Base-by-base conservation (phyloP, 2,113 vertebrate genomes). In the Romanogobio albipinnatus region DNA sequence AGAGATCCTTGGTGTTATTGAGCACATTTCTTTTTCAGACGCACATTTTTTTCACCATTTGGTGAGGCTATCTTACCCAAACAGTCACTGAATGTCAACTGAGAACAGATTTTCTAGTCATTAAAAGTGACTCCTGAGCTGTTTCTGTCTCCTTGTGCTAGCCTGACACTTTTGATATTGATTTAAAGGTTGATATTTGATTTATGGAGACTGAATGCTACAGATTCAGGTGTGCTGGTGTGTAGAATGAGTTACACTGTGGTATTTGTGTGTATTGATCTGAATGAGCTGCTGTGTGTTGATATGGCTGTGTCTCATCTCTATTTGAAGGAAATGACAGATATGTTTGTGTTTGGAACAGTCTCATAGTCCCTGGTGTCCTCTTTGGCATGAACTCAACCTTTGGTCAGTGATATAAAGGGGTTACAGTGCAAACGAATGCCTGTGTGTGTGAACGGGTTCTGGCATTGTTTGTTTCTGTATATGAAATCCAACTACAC, bases 281-380 rank as follows among this genome's bases (percentile, higher is more conserved):
- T 70, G 33, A 24, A 76, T n/a, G 68, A n/a, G 81, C 86, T 87
- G 85, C 76, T 86, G 81, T 74, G 80, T 85, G 64, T 81, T 83
- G 88, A 89, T 81, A 79, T 74, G 82, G 71, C 84, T 49, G 71
- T 81, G 82, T 87, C 68, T 68, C 51, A 1, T 84, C 71, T 29
- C 81, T 80, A n/a, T 82, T 78, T 83, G 75, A 62, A 66, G 36
- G 76, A 86, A 66, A 75, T 82, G 83, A 87, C 83, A 86, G 89
- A 88, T 88, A 85, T 85, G 71, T 77, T 76, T 82, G 43, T 87
- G 76, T 59, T 68, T 86, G 85, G 47, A 45, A 78, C 56, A 85
- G 70, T 49, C 82, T 66, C 45, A 58, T 22, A 24, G 62, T 88
- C 87, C 86, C 86, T 24, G 5, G 86, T 62, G 79, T 61, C 68